phyloP scores from a whole-genome alignment of 2,888 invertebrate species.

The Liodrosophila aerea region DNA sequence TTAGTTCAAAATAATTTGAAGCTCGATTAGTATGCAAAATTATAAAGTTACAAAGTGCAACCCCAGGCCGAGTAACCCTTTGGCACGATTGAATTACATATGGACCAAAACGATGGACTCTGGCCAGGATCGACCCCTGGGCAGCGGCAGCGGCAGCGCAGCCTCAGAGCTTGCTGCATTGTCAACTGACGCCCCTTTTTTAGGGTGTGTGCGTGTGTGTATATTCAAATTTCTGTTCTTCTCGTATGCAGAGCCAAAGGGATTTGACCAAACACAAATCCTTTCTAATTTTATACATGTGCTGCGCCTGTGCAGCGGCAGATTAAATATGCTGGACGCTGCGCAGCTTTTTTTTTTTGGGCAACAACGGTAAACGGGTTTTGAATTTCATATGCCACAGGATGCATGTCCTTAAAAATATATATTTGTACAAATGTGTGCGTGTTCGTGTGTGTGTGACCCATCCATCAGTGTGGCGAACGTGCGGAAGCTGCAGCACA shows the following conservation, averaged over 20 bases:
- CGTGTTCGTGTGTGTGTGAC: constrained; percentile 44
- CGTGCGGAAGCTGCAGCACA: constrained; percentile 61
- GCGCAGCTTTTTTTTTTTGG: constrained; percentile 62
- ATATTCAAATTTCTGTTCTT: constrained; percentile 56
- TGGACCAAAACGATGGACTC: constrained; percentile 44
- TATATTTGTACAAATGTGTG: constrained; percentile 1
- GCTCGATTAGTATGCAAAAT: constrained; percentile 64
- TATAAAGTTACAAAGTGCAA: constrained; percentile 70
- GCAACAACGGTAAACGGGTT: constrained; percentile 58
- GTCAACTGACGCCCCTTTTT: constrained; percentile 54
- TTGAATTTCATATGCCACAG: constrained; percentile 63
- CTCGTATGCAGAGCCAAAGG: constrained; percentile 40
- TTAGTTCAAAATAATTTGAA: constrained; percentile 61
- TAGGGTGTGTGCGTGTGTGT: constrained; percentile 31
- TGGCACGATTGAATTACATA: constrained; percentile 50
- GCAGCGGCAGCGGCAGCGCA: too few relatives aligned
- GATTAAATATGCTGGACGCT: constrained; percentile 65
- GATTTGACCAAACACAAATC: constrained; percentile 75
- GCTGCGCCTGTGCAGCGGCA: constrained; percentile 63
- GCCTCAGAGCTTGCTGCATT: constrained; percentile 16
- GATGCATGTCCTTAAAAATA: constrained; percentile 28
- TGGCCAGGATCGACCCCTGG: constrained; percentile 59
- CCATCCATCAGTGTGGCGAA: constrained; percentile 62
- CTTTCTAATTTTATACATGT: constrained; percentile 60
- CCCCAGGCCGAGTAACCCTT: constrained; percentile 56